Base-by-base conservation (phyloP, 2,888 invertebrate species). In the Meloe dianella region DNA sequence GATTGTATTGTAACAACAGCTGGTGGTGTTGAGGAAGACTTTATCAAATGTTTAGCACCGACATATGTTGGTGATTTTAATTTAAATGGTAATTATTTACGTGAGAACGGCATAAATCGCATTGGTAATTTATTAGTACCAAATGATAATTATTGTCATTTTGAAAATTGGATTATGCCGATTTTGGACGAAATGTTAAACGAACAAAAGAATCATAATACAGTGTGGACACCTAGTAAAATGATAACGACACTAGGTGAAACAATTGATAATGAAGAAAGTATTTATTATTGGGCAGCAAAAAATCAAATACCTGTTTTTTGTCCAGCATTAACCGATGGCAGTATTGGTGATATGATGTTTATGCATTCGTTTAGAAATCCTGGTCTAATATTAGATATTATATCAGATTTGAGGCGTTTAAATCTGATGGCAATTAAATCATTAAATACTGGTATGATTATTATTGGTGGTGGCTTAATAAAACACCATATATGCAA, bases 401-500 rank as follows among this genome's bases (percentile, higher is more conserved):
- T 99, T 80, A 86, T 97, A 24, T 92, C 95, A 80, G 92, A 98
- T 86, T 86, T 99, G 66, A 87, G 92, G 63, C 88, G 95, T 64
- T 84, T 99, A 29, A 99, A 99, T 84, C 91, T 93, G 22, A 95
- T 98, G 89, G 94, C 98, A 17, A 93, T 98, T 10, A 95, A 94
- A 82, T 95, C 98, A 0, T 86, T 90, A 27, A 92, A 96, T 80
- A 92, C 95, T n/a, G 99, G 99, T 12, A 94, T 98, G 89, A 92
- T 99, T 47, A 97, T 99, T 69, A 84, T 98, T 66, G 98, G 98
- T 4, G 98, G 98, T 0, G 98, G 98, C 9, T 86, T 99, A 0
- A 88, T 98, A n/a, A 99, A 99, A 84, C 99, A 99, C 85, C 99
- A 99, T 81, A 97, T 98, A 75, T 97, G 96, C 84, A 99, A 99